Percentiles rank a stretch among this genome's conserved stretches.
Evolutionary conservation across 1,140 invertebrate species (phyloP).

Genomic region (Schlechtendalia chinensis): DNA sequence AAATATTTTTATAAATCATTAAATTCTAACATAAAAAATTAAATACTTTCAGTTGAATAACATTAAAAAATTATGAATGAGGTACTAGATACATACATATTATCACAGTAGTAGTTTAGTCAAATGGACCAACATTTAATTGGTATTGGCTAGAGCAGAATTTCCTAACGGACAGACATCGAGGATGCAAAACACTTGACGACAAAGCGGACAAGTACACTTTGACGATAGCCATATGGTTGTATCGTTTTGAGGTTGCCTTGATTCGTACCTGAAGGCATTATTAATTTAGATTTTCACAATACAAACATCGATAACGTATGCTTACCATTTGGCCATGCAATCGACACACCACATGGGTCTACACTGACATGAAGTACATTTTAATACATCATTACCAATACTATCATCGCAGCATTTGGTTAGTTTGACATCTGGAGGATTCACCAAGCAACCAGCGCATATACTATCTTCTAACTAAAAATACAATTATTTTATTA

Average conservation of each 20-base stretch:
- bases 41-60: constrained; percentile 13
- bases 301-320: constrained; percentile 1
- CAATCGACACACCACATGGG: constrained; percentile 88
- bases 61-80: neutral
- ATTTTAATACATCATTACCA: constrained; percentile 58
- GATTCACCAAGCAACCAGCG: constrained; percentile 81
- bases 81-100: constrained; percentile 18
- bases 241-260: constrained; percentile 72
- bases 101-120: constrained; percentile 34
- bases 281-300: constrained; percentile 29
- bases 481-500: constrained; percentile 13
- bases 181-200: constrained; percentile 80
- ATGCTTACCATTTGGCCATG: constrained; percentile 75
- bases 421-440: constrained; percentile 77
- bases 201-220: constrained; percentile 84
- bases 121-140: neutral
- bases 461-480: constrained; percentile 75
- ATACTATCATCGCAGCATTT: constrained; percentile 65
- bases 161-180: constrained; percentile 66
- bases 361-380: constrained; percentile 68
- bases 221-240: constrained; percentile 80
- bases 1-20: neutral
- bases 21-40: neutral
- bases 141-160: constrained; percentile 1
- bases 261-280: constrained; percentile 69